Conservation (phyloP, 2,797 vertebrate species). For the Chloroceryle amazona region DNA sequence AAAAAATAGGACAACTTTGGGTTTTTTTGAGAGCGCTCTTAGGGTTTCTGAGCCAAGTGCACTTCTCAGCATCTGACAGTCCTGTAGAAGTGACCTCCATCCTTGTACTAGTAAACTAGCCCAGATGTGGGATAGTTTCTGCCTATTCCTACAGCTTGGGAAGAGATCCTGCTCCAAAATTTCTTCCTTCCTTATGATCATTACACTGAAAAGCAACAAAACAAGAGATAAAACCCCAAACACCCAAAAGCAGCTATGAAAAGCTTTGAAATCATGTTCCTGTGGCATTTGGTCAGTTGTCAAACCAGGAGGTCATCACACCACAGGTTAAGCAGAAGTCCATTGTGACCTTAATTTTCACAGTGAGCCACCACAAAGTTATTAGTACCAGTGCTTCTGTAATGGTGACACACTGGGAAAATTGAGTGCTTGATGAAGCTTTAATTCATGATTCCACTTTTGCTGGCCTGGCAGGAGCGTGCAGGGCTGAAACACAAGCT, state of each 20-base stretch:
- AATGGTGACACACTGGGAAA: background rate
- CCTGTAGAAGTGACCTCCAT: background rate
- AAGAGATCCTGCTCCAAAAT: background rate
- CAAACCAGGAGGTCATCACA: background rate
- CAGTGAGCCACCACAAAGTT: background rate
- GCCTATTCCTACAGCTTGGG: background rate
- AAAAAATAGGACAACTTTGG: background rate
- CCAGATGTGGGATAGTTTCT: background rate
- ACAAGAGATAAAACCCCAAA: background rate
- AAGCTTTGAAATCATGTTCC: background rate
- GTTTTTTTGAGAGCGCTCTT: background rate
- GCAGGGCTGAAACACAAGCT: background rate
- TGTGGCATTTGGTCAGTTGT: background rate
- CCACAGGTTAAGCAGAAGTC: background rate
- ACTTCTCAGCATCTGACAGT: background rate
- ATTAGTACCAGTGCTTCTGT: background rate
- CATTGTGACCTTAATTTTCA: slow-evolving; percentile 15
- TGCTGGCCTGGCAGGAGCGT: background rate
- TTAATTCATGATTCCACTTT: background rate
- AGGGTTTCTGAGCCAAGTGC: background rate
- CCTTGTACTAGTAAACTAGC: background rate
- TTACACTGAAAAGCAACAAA: background rate
- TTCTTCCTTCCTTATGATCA: background rate
- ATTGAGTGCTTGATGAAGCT: background rate
- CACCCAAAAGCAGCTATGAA: background rate